Conservation (phyloP, 1,140 invertebrate genomes). For the Trypoxylus dichotomus region DNA sequence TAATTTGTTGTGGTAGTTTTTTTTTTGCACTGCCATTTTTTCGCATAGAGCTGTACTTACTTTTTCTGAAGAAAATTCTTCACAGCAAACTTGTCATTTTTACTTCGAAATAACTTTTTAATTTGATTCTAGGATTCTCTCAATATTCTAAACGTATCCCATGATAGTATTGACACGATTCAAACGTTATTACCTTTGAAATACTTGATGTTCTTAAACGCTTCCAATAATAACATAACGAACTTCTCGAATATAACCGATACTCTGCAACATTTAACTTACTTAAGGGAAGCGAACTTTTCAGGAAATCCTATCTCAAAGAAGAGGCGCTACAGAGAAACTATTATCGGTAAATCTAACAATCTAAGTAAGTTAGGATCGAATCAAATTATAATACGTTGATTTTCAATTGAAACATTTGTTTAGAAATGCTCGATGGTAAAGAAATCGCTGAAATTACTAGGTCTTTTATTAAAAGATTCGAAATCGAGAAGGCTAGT, state of each 20-base stretch:
- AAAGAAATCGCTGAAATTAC: constrained; percentile 56
- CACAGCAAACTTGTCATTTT: too few species aligned
- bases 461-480: constrained; percentile 57
- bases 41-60: too few species aligned
- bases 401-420: not conserved
- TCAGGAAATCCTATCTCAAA: constrained; percentile 63
- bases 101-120: too few species aligned
- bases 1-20: too few species aligned
- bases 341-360: constrained; percentile 62
- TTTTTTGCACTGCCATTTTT: too few species aligned
- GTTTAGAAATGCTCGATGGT: constrained; percentile 54
- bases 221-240: constrained; percentile 56
- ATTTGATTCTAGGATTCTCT: constrained; percentile 52
- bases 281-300: constrained; percentile 59
- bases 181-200: constrained; percentile 52
- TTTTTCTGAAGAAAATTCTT: too few species aligned
- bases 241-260: constrained; percentile 57
- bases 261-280: constrained; percentile 56
- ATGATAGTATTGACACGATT: constrained; percentile 56
- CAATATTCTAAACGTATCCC: constrained; percentile 57
- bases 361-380: constrained; percentile 56
- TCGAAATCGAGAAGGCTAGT: constrained; percentile 52
- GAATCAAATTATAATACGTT: not conserved
- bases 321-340: constrained; percentile 65
- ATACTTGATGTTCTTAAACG: constrained; percentile 54